Conservation (phyloP, 1,140 invertebrate genomes). For the Telenomus remus region DNA sequence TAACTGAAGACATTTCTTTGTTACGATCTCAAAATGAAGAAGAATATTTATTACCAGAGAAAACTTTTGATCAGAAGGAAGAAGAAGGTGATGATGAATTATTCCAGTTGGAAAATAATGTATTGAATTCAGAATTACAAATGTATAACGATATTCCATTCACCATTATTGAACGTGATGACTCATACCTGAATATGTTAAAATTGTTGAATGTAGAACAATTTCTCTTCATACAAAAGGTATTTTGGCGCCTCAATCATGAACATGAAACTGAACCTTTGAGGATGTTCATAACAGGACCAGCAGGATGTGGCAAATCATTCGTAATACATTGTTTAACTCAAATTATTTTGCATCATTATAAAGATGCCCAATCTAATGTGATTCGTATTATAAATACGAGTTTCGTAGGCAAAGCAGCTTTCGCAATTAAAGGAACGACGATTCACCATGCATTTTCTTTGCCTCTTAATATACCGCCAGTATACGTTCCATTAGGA, state of each 20-base stretch:
- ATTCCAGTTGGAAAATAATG: background rate
- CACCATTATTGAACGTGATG: background rate
- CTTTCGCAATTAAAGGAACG: background rate
- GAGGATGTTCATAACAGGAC: slow-evolving; percentile 6
- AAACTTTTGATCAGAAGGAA: background rate
- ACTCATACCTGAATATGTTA: background rate
- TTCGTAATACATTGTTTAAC: slow-evolving; percentile 4
- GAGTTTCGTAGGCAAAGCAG: slow-evolving; percentile 7
- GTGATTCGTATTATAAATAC: background rate
- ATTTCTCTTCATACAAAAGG: slow-evolving; percentile 4
- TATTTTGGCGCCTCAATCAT: slow-evolving; percentile 4
- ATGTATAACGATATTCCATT: slow-evolving; percentile 1
- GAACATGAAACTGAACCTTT: slow-evolving; percentile 1
- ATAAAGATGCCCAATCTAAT: no score
- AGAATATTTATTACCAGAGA: no score
- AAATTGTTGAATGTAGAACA: slow-evolving; percentile 1
- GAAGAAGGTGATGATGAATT: background rate
- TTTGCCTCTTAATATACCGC: slow-evolving; percentile 4
- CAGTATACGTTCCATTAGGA: background rate
- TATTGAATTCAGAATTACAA: slow-evolving; percentile 5
- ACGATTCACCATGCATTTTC: slow-evolving; percentile 7
- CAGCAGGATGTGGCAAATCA: slow-evolving; percentile 9
- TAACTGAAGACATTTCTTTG: no score
- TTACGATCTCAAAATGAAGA: no score
- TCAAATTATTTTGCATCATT: slow-evolving; percentile 1